Evolutionary conservation across 1,140 invertebrate species (phyloP).

Genomic region (Camponotus pennsylvanicus): DNA sequence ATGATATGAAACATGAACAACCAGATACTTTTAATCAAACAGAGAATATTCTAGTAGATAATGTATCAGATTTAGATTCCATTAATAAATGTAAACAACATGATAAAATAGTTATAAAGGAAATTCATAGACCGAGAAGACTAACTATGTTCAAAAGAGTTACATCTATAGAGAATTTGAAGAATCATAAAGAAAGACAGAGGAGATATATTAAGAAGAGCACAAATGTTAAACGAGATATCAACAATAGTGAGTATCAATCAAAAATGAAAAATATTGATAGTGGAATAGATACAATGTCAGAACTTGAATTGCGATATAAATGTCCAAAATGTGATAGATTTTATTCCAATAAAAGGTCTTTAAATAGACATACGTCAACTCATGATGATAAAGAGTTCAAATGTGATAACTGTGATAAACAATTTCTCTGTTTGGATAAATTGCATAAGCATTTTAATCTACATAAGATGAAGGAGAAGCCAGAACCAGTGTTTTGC

Average conservation of each 20-base stretch:
- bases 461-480: conserved; percentile 71
- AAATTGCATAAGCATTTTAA: conserved; percentile 76
- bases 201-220: conserved; percentile 80
- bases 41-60: not conserved
- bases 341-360: conserved; percentile 73
- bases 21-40: conserved; percentile 14
- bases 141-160: conserved; percentile 78
- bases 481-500: conserved; percentile 73
- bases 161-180: conserved; percentile 81
- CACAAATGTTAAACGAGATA: conserved; percentile 61
- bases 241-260: conserved; percentile 49
- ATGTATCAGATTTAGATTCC: not conserved
- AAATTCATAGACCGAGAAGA: conserved; percentile 73
- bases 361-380: conserved; percentile 70
- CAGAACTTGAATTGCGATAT: conserved; percentile 41
- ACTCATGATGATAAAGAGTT: conserved; percentile 70
- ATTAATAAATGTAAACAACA: conserved; percentile 55
- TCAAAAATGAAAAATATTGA: conserved; percentile 42
- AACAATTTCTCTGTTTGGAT: conserved; percentile 69
- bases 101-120: conserved; percentile 65
- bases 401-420: conserved; percentile 73
- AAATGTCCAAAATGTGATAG: conserved; percentile 72
- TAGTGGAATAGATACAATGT: conserved; percentile 20
- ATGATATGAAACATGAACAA: not conserved
- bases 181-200: conserved; percentile 79